These are phyloP conservation scores for Ceratina japonica DNA, from an alignment of 1,140 invertebrate species.

Conservation along the genomic window DNA sequence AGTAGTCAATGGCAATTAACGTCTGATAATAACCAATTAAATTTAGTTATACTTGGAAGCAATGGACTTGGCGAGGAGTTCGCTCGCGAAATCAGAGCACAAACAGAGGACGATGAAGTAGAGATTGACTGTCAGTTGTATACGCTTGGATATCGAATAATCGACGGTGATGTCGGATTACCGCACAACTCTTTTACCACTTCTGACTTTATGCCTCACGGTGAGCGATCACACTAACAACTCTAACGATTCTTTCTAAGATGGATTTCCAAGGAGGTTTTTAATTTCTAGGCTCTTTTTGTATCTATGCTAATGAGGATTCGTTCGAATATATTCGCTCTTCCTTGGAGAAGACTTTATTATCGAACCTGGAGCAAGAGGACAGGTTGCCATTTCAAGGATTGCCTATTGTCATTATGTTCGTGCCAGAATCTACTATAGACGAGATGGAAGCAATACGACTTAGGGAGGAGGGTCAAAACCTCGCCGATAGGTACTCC, in stretches of 20 bases:
- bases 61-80: conserved; percentile 89
- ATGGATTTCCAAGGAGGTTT: neutral
- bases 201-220: conserved; percentile 88
- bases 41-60: conserved; percentile 87
- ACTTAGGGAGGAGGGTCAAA: conserved; percentile 93
- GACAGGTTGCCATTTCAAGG: conserved; percentile 92
- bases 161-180: conserved; percentile 90
- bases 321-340: conserved; percentile 95
- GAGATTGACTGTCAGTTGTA: conserved; percentile 91
- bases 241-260: neutral
- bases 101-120: conserved; percentile 90
- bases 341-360: conserved; percentile 93
- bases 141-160: conserved; percentile 90
- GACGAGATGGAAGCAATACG: conserved; percentile 90
- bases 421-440: conserved; percentile 90
- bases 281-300: conserved; percentile 85
- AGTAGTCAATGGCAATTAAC: conserved; percentile 85
- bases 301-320: conserved; percentile 94
- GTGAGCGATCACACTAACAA: conserved; percentile 68
- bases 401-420: conserved; percentile 93
- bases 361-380: conserved; percentile 94
- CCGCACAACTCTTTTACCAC: conserved; percentile 89
- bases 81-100: conserved; percentile 87
- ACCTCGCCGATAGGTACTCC: conserved; percentile 89
- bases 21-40: conserved; percentile 85